phyloP scores from a whole-genome alignment of 2,113 vertebrate genomes.

The Neogobius melanostomus region DNA sequence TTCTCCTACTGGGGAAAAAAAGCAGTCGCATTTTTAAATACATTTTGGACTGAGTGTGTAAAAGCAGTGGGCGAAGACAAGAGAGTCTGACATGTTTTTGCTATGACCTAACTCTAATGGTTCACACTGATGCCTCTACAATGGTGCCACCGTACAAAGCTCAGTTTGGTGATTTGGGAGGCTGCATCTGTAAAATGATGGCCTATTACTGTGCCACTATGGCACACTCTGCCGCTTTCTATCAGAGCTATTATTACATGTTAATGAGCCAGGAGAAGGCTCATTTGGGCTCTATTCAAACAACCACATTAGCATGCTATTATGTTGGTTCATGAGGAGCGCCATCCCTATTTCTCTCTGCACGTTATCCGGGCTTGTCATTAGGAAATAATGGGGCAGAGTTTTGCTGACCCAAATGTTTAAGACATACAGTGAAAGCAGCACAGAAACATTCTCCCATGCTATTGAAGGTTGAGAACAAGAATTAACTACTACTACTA shows the following conservation, averaged over 20 bases:
- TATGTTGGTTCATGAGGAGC: slow-evolving; percentile 8
- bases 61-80: background rate
- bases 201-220: slow-evolving; percentile 9
- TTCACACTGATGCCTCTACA: background rate
- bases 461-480: too few species aligned
- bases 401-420: background rate
- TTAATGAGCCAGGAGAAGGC: slow-evolving; percentile 15
- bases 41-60: background rate
- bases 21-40: background rate
- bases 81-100: background rate
- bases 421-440: background rate
- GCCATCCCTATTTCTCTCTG: background rate
- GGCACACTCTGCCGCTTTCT: slow-evolving; percentile 4
- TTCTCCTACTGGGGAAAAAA: too few species aligned
- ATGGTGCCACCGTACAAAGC: background rate
- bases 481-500: too few species aligned
- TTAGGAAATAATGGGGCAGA: slow-evolving; percentile 1
- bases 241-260: slow-evolving; percentile 13
- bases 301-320: slow-evolving; percentile 7
- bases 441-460: background rate
- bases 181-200: slow-evolving; percentile 10
- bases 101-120: background rate
- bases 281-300: slow-evolving; percentile 15
- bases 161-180: background rate
- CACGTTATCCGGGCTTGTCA: background rate